Percentiles rank a stretch among this genome's conserved stretches.
These are phyloP conservation scores for Polyommatus icarus DNA, from an alignment of 2,888 invertebrate species.

Conservation along the genomic window DNA sequence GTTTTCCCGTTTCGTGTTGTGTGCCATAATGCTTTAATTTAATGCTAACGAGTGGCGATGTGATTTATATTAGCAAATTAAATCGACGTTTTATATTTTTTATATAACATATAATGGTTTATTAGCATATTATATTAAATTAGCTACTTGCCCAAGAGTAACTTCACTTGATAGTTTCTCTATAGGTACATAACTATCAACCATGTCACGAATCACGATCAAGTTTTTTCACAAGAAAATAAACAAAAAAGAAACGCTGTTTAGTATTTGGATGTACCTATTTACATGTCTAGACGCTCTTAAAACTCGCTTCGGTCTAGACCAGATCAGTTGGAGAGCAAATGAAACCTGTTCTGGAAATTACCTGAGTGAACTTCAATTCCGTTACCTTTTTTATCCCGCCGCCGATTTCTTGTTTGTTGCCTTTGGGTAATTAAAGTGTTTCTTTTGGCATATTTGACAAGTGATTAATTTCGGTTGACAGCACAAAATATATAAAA, in stretches of 20 bases:
- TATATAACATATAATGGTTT: too few relatives aligned
- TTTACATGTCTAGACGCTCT: conserved; percentile 24
- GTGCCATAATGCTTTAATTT: neutral
- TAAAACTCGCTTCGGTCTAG: conserved; percentile 24
- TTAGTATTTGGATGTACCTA: neutral
- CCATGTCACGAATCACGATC: neutral
- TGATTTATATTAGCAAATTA: neutral
- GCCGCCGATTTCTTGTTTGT: conserved; percentile 1
- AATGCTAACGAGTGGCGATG: neutral
- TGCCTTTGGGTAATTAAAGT: neutral
- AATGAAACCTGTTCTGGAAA: conserved; percentile 23
- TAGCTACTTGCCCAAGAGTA: too few relatives aligned
- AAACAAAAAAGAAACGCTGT: neutral
- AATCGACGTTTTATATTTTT: too few relatives aligned
- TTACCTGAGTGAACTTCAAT: conserved; percentile 16
- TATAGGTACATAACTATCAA: neutral
- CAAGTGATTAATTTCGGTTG: neutral
- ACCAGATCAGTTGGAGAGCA: neutral
- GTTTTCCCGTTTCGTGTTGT: neutral
- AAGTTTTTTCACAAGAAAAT: neutral
- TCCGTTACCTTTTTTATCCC: conserved; percentile 13
- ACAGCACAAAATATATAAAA: neutral
- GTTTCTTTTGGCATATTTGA: neutral
- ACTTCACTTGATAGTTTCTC: neutral
- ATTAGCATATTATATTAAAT: too few relatives aligned